Evolutionary conservation across 37 sponge, comb jelly and placozoan species (phyloP).

Genomic region (Axinella damicornis): DNA sequence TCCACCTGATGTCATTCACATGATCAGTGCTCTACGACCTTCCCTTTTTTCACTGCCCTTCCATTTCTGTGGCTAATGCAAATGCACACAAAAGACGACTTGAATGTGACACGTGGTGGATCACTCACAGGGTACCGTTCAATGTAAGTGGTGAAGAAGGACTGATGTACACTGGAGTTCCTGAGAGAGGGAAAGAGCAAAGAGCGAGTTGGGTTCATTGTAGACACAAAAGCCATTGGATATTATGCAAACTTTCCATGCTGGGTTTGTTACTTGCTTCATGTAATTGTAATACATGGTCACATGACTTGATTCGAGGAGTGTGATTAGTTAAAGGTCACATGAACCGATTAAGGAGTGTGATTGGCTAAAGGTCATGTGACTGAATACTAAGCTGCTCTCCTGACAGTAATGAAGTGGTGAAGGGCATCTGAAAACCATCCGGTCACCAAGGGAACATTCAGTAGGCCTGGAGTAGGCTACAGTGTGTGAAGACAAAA

Average conservation of each 20-base stretch:
- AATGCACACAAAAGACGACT: too few relatives aligned
- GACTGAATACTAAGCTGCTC: background rate
- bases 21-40: too few relatives aligned
- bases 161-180: slow-evolving; percentile 41
- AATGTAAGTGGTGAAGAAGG: slow-evolving; percentile 42
- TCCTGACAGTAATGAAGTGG: slow-evolving; percentile 47
- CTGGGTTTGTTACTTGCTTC: too few relatives aligned
- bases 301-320: too few relatives aligned
- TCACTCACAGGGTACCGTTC: slow-evolving; percentile 58
- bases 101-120: background rate
- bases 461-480: slow-evolving; percentile 1
- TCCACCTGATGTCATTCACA: too few relatives aligned
- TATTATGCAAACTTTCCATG: too few relatives aligned
- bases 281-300: too few relatives aligned
- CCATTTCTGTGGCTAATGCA: too few relatives aligned
- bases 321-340: background rate
- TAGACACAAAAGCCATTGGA: too few relatives aligned
- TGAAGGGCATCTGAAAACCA: slow-evolving; percentile 50
- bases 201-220: too few relatives aligned
- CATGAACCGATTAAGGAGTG: background rate
- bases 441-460: slow-evolving; percentile 56
- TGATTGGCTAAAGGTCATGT: background rate
- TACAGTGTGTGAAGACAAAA: background rate
- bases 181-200: slow-evolving; percentile 15
- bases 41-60: too few relatives aligned